Evolutionary conservation across 2,797 vertebrate genomes (phyloP).

Genomic region (Amphiprion clarkii): DNA sequence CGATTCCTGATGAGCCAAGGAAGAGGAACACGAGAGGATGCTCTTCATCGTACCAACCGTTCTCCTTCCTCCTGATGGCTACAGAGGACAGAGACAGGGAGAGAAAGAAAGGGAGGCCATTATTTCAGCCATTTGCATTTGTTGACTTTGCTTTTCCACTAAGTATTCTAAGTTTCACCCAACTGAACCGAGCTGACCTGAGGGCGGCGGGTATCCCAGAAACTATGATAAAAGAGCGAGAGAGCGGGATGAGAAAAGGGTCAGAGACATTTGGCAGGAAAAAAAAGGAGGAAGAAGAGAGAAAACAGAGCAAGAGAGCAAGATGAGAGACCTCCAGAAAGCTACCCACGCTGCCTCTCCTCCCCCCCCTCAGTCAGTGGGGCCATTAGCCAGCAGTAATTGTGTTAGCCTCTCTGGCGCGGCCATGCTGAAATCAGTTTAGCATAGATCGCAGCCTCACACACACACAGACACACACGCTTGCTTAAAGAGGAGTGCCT

Average conservation of each 20-base stretch:
- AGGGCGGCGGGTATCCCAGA: constrained; percentile 66
- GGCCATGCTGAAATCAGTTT: constrained; percentile 97
- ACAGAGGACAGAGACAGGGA: constrained; percentile 27
- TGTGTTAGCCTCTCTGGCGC: constrained; percentile 96
- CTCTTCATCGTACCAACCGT: constrained; percentile 98
- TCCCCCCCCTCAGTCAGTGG: constrained; percentile 84
- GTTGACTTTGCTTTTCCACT: constrained; percentile 65
- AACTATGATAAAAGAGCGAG: constrained; percentile 72
- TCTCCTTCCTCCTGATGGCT: constrained; percentile 98
- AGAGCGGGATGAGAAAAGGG: constrained; percentile 73
- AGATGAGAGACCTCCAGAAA: constrained; percentile 83
- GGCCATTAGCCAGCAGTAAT: constrained; percentile 98
- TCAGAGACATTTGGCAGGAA: constrained; percentile 76
- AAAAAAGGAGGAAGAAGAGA: constrained; percentile 61
- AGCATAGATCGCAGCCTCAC: constrained; percentile 94
- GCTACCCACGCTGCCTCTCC: constrained; percentile 84
- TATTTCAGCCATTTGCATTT: constrained; percentile 67
- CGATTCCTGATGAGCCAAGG: constrained; percentile 97
- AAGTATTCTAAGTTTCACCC: constrained; percentile 47
- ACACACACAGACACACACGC: constrained; percentile 63
- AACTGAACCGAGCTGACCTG: constrained; percentile 51
- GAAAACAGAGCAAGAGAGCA: constrained; percentile 69
- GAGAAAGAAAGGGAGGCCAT: constrained; percentile 40
- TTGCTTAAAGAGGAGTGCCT: constrained; percentile 82
- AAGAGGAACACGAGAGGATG: constrained; percentile 98